These are phyloP conservation scores for Lutjanus campechanus DNA, from an alignment of 2,797 vertebrate genomes.

Conservation along the genomic window DNA sequence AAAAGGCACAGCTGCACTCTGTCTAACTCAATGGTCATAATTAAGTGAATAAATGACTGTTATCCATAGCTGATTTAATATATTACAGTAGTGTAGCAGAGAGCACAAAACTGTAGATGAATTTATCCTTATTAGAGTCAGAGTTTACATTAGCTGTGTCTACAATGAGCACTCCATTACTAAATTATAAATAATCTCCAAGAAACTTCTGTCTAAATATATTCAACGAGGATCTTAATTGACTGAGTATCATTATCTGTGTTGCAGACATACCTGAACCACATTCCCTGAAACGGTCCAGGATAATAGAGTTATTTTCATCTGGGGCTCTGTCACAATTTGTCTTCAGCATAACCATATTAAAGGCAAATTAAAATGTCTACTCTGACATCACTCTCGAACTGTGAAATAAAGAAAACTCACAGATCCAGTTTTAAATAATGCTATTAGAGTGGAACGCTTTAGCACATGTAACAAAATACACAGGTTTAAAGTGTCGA, in stretches of 20 bases:
- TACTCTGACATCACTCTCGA: background rate
- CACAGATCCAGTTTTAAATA: constrained; percentile 15
- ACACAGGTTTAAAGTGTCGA: background rate
- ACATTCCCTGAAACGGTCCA: constrained; percentile 7
- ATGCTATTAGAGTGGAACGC: constrained; percentile 1
- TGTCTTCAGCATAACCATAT: constrained; percentile 22
- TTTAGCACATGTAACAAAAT: background rate
- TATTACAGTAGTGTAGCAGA: constrained; percentile 54
- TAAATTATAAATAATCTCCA: constrained; percentile 61
- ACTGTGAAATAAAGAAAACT: constrained; percentile 1
- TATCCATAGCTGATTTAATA: constrained; percentile 71
- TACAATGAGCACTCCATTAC: constrained; percentile 55
- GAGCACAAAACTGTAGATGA: constrained; percentile 54
- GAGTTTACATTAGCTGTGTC: constrained; percentile 62
- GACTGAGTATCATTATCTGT: constrained; percentile 32
- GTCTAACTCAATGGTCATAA: constrained; percentile 67
- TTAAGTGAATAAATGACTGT: constrained; percentile 72
- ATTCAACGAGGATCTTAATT: constrained; percentile 44
- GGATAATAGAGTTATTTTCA: constrained; percentile 9
- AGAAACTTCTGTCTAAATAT: constrained; percentile 51
- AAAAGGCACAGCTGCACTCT: constrained; percentile 67
- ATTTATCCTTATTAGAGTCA: constrained; percentile 70
- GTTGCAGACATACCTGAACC: constrained; percentile 32
- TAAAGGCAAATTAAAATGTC: constrained; percentile 8
- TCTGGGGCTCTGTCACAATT: constrained; percentile 6